Base-by-base conservation (phyloP, 2,113 vertebrate species). In the Galbula dea region DNA sequence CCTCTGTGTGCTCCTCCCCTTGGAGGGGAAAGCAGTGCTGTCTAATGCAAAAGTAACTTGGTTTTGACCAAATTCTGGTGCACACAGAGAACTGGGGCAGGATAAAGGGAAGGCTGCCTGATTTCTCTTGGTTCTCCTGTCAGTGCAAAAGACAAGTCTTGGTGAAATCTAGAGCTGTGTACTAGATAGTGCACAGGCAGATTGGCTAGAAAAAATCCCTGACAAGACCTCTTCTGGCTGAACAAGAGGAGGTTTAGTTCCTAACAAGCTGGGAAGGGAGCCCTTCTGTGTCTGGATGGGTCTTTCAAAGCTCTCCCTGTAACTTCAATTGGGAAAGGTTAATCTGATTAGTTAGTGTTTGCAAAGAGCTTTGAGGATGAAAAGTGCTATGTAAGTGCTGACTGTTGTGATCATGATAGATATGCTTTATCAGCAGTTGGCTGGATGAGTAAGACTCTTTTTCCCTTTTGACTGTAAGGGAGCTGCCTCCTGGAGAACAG, bases 371-470 rank as follows among this genome's bases (percentile, higher is more conserved):
- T 80, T 69, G 52, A 80, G 94, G 71, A 48, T 83, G 82, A 91
- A 48, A 86, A 84, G 22, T 94, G 83, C 93, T 48, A 19, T 39
- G 89, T 84, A 88, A 95, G 83, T 76, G 94, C 96, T 96, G 95
- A 93, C 69, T 83, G 3, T 15, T 67, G 11, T 34, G 92, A 90
- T 94, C 41, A 3, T 66, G 88, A 74, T 66, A 41, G 69, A 94
- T 93, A 2, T 15, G 83, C 86, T 82, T 87, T 62, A 66, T 95
- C 88, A 95, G 95, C 92, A 90, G 37, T 69, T 90, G 46, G 49
- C 43, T 36, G 71, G 74, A 72, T 86, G 77, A 85, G 63, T 66
- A 84, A 92, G 92, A 36, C 37, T 51, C 9, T 32, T 15, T 26
- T n/a, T 61, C 36, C 18, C 2, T 11, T 84, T 77, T 54, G 63